Evolutionary conservation across 2,113 vertebrate species (phyloP), one percentile per base, ranked within the genome.

Genomic region (Arizona elegans): DNA sequence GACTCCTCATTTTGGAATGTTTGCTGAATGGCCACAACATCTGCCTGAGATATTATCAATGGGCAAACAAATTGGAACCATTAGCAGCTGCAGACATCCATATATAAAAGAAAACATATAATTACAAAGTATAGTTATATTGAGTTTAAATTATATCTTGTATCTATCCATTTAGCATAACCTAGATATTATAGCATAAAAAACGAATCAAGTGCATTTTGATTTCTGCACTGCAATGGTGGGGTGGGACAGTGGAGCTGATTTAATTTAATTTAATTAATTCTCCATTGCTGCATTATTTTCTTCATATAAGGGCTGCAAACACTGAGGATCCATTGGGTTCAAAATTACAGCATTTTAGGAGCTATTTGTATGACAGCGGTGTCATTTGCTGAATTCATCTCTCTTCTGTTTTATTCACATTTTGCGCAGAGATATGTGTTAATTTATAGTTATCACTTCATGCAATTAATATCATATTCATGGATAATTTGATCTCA

Each of bases 401-500:
- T 89, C 23, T 38, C 11, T 58, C n/a, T 50, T 62, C 12, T 50
- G 58, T 62, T 24, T 90, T 43, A 62, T 3, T 47, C 23, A 53
- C 38, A 0, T 0, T 62, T 62, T 11, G 5, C 58, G 53, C 15
- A 91, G n/a, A 3, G 0, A 55, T 93, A 70, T 26, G 88, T 33
- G 29, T 2, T 90, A 65, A 0, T 54, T 13, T 21, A 92, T 0
- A 89, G 2, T 75, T 91, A 87, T 1, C 1, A 1, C 81, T 52
- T 75, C 24, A 33, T 56, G 89, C 53, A 75, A 0, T 65, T 29
- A 91, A 86, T 10, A 91, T 21, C 9, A 19, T 17, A 89, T 94
- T 91, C n/a, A 75, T 81, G 62, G 23, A 5, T 92, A 29, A 92
- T 92, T 92, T 88, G 50, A 88, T 88, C 50, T 81, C 50, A 55